Base-by-base conservation (phyloP, 1,140 invertebrate genomes). In the Saccostrea echinata region DNA sequence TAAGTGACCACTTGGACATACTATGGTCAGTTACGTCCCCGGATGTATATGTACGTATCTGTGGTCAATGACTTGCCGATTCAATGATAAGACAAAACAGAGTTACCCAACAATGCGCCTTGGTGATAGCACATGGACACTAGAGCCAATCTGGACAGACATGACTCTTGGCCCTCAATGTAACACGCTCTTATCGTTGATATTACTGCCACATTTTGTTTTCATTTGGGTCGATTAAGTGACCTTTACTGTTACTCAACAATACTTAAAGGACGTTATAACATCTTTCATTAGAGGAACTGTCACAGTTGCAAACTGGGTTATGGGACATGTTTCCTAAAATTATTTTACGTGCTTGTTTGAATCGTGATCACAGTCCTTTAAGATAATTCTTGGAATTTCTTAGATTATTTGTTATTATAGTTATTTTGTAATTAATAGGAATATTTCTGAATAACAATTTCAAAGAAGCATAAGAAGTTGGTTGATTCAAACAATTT, bases 131-230 rank as follows among this genome's bases (percentile, higher is more conserved):
- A 33, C 68, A 33, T 24, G 27, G 68, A 76, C 68, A 76, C 30
- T 27, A 76, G 27, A 35, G 24, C 27, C 27, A 76, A 76, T 30
- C 68, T 76, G 24, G 24, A 27, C 68, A 16, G 13, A 12, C 68
- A 30, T 76, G 68, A 76, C 68, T 30, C 27, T 76, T 76, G 68
- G 68, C 27, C 27, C 68, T 21, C 11, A n/a, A 30, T 76, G 68
- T 76, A 33, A 76, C 68, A 76, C 68, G 68, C 68, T 33, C 68
- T 76, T 76, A 76, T 76, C 68, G 68, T 33, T 12, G 33, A 27
- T 76, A 76, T 76, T 76, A 76, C 68, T 76, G 68, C 27, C 68
- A 76, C 68, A 76, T 76, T 76, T 76, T 76, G 64, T 71, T 24
- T 27, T 71, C 64, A 71, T 71, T 71, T 71, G 9, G 24, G 68